These are phyloP conservation scores for Chymomyza caudatula DNA, from an alignment of 2,888 invertebrate genomes.

Conservation along the genomic window DNA sequence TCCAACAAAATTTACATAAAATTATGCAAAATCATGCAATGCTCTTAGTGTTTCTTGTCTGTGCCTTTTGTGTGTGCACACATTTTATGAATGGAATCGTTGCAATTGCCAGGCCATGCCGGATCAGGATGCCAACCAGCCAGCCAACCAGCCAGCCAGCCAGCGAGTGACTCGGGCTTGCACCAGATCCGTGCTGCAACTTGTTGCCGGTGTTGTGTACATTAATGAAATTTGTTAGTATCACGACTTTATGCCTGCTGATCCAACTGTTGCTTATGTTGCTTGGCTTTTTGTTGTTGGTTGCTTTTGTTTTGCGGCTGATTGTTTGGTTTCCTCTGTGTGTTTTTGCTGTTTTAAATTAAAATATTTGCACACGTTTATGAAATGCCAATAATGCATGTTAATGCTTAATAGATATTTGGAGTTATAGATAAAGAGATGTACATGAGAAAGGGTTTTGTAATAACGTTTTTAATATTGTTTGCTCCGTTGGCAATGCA, in stretches of 20 bases:
- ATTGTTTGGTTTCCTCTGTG: conserved; percentile 9
- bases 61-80: conserved; percentile 44
- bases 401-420: neutral
- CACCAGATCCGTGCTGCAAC: conserved; percentile 48
- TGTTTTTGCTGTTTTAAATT: conserved; percentile 49
- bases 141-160: too few species aligned
- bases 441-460: neutral
- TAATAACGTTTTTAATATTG: neutral
- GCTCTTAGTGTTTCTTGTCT: conserved; percentile 65
- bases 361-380: conserved; percentile 52
- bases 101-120: conserved; percentile 7
- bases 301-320: conserved; percentile 54
- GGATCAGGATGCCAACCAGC: conserved; percentile 23
- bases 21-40: conserved; percentile 71
- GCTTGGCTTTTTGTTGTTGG: conserved; percentile 1
- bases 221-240: conserved; percentile 75
- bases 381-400: conserved; percentile 10
- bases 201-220: conserved; percentile 73
- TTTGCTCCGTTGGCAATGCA: neutral
- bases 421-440: neutral
- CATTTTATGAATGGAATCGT: conserved; percentile 69
- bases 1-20: conserved; percentile 62
- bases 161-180: conserved; percentile 23
- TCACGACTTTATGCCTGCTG: conserved; percentile 70
- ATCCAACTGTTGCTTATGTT: neutral